These are phyloP conservation scores for Ceyx melanurus DNA, from an alignment of 2,113 vertebrate species.

Conservation along the genomic window DNA sequence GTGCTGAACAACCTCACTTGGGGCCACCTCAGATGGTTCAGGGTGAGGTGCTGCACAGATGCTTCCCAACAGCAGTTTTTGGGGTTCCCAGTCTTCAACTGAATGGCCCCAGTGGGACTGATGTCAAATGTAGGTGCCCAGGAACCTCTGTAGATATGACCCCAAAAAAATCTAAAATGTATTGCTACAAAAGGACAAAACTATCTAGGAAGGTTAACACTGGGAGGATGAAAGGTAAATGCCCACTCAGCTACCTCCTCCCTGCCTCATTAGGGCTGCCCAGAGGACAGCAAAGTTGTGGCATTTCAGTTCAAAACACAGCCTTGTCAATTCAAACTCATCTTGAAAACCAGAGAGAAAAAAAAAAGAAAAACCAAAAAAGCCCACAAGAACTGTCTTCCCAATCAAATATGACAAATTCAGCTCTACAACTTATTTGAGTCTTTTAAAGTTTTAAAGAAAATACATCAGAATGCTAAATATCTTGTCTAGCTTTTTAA, in stretches of 20 bases:
- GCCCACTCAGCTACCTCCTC: neutral
- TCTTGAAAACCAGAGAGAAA: neutral
- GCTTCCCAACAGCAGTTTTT: neutral
- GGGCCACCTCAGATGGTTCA: neutral
- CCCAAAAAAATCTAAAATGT: neutral
- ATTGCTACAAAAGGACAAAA: neutral
- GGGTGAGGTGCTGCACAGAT: neutral
- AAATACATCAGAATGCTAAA: slow-evolving; percentile 31
- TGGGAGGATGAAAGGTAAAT: neutral
- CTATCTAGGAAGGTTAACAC: neutral
- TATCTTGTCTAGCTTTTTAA: slow-evolving; percentile 27
- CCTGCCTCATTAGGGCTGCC: neutral
- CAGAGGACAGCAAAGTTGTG: accelerated
- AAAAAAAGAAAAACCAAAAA: neutral
- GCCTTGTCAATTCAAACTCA: neutral
- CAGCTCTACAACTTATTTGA: slow-evolving; percentile 32
- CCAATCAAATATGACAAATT: slow-evolving; percentile 42
- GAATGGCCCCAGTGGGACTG: neutral
- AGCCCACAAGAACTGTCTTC: neutral
- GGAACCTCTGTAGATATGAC: neutral
- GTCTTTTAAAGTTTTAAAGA: neutral
- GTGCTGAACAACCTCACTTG: neutral
- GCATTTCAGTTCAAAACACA: neutral
- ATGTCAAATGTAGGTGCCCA: neutral
- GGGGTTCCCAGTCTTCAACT: neutral